These are phyloP conservation scores for Menidia beryllina DNA, from an alignment of 2,113 vertebrate genomes.

Conservation along the genomic window DNA sequence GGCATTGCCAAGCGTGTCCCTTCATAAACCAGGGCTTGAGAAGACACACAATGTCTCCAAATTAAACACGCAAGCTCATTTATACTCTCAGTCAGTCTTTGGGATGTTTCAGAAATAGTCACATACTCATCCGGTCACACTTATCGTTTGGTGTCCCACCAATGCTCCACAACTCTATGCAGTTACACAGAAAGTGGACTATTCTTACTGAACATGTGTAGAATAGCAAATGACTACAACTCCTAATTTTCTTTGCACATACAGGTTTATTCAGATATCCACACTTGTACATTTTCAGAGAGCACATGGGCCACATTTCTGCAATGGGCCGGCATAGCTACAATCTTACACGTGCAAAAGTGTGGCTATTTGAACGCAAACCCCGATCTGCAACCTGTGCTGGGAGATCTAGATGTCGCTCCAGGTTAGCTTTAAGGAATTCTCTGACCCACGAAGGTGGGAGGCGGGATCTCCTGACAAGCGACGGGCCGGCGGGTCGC, in stretches of 20 bases:
- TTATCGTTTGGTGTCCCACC: slow-evolving; percentile 11
- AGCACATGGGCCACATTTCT: slow-evolving; percentile 72
- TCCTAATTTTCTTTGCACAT: slow-evolving; percentile 8
- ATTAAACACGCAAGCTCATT: slow-evolving; percentile 48
- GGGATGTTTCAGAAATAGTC: slow-evolving; percentile 45
- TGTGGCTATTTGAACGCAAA: slow-evolving; percentile 28
- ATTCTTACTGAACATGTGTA: slow-evolving; percentile 4
- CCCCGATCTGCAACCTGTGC: slow-evolving; percentile 9
- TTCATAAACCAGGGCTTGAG: slow-evolving; percentile 34
- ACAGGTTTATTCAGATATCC: slow-evolving; percentile 39
- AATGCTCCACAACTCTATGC: slow-evolving; percentile 9
- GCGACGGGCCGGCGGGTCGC: slow-evolving; percentile 24
- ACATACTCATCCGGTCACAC: slow-evolving; percentile 29
- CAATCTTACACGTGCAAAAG: slow-evolving; percentile 47
- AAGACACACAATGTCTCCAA: slow-evolving; percentile 56
- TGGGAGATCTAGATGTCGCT: too few relatives aligned
- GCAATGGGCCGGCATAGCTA: slow-evolving; percentile 73
- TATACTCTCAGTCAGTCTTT: slow-evolving; percentile 35
- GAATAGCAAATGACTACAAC: slow-evolving; percentile 9
- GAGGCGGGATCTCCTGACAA: slow-evolving; percentile 60
- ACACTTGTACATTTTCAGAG: slow-evolving; percentile 55
- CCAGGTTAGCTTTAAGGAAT: slow-evolving; percentile 39
- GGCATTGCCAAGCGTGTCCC: slow-evolving; percentile 49
- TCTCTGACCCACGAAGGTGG: slow-evolving; percentile 63
- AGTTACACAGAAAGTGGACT: slow-evolving; percentile 2